Base-by-base conservation (phyloP, 2,888 invertebrate species). In the Andrena haemorrhoa region DNA sequence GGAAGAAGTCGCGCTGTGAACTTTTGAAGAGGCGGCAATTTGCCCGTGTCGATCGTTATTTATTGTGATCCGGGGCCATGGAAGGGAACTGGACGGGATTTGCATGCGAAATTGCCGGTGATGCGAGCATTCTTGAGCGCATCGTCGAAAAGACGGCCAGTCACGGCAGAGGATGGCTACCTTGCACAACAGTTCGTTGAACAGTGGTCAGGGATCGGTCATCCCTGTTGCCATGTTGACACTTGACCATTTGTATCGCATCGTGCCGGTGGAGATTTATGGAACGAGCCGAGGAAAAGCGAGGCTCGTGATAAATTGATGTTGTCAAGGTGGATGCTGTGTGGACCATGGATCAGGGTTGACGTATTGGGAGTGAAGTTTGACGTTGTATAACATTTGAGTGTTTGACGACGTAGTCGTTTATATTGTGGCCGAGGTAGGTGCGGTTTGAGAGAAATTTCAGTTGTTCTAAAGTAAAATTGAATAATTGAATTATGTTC, bases 171-270 rank as follows among this genome's bases (percentile, higher is more conserved):
- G 53, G 74, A 64, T 58, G 61, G 75, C 74, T 85, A 75, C 83
- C 85, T 87, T 88, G 86, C 83, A 88, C 86, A 88, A 90, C 80
- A 72, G 80, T 73, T 79, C 82, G 64, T 83, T 83, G 79, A 82
- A 85, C 82, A 85, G 78, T 88, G 85, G 86, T 85, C 87, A 85
- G 82, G 82, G 80, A 80, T 85, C 75, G 61, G 65, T 65, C 53
- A 79, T 79, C 29, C 70, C 20, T 49, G 74, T 63, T 87, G 88
- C 87, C 87, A 89, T 80, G 87, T 88, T 90, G 91, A 90, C 90
- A 90, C 88, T 88, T 90, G 87, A 56, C 84, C 88, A 88, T 89
- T 91, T 90, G 89, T 85, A 89, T 82, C 79, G 88, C 83, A 85
- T 88, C 88, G 82, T 83, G 88, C 87, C 83, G 75, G 75, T 82